Evolutionary conservation across 2,888 invertebrate species (phyloP).

Genomic region (Cistogaster globosa): DNA sequence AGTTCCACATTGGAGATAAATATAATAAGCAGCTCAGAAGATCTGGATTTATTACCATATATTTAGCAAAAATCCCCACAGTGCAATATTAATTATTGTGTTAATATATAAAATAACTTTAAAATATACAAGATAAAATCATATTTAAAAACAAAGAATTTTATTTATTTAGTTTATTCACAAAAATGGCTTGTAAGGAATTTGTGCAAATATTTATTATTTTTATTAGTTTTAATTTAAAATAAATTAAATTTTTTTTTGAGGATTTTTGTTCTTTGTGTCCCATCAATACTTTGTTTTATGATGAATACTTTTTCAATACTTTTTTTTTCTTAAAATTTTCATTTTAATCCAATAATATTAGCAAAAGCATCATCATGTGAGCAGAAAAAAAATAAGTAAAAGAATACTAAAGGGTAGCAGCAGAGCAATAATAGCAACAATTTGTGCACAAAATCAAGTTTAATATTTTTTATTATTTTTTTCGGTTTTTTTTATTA

Average conservation of each 20-base stretch:
- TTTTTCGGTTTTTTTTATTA: slow-evolving; percentile 30
- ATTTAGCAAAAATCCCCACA: too few species aligned
- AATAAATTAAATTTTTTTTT: slow-evolving; percentile 50
- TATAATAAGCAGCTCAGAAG: too few species aligned
- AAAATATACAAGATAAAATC: slow-evolving; percentile 29
- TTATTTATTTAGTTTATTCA: slow-evolving; percentile 49
- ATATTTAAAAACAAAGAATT: slow-evolving; percentile 38
- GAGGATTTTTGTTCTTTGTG: slow-evolving; percentile 26
- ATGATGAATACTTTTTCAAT: slow-evolving; percentile 63
- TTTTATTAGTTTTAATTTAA: slow-evolving; percentile 58
- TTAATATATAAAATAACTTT: slow-evolving; percentile 28
- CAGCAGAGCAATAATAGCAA: slow-evolving; percentile 7
- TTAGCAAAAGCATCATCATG: slow-evolving; percentile 33
- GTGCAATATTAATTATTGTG: not conserved
- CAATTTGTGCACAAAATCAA: slow-evolving; percentile 1
- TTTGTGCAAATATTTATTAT: slow-evolving; percentile 26
- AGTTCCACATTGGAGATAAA: too few species aligned
- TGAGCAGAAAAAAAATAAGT: slow-evolving; percentile 31
- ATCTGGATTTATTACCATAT: too few species aligned
- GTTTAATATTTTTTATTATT: slow-evolving; percentile 23
- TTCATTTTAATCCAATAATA: slow-evolving; percentile 63
- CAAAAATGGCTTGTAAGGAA: not conserved
- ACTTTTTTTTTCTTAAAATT: slow-evolving; percentile 9
- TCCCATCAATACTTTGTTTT: slow-evolving; percentile 52
- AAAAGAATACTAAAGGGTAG: slow-evolving; percentile 14